Evolutionary conservation across 2,797 vertebrate genomes (phyloP).

Genomic region (Cryptoprocta ferox): DNA sequence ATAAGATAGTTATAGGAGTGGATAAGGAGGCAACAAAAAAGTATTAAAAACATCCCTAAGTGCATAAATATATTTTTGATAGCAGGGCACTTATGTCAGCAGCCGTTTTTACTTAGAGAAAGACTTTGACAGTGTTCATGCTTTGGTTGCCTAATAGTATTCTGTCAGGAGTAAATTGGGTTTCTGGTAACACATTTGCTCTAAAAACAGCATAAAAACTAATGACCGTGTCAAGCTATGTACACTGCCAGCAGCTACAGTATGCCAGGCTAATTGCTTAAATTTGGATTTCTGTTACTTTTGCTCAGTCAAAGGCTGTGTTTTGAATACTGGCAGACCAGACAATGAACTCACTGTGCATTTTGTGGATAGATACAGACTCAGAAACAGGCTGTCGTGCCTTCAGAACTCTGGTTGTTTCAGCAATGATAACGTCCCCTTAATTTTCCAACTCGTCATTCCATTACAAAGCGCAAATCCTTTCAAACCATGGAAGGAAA

Average conservation of each 20-base stretch:
- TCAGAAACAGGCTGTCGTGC: conserved; percentile 29
- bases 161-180: conserved; percentile 85
- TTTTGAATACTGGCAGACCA: conserved; percentile 70
- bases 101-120: conserved; percentile 72
- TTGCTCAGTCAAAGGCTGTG: conserved; percentile 74
- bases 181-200: conserved; percentile 86
- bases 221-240: conserved; percentile 83
- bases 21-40: neutral
- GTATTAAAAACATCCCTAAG: neutral
- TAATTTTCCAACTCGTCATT: neutral
- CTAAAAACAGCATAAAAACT: conserved; percentile 87
- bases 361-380: conserved; percentile 75
- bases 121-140: conserved; percentile 80
- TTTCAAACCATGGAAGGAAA: neutral
- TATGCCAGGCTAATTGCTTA: conserved; percentile 82
- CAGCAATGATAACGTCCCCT: neutral
- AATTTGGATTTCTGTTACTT: conserved; percentile 83
- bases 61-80: conserved; percentile 21
- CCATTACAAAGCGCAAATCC: neutral
- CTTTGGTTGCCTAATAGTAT: conserved; percentile 83
- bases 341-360: conserved; percentile 65
- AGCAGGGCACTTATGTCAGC: conserved; percentile 72
- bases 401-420: conserved; percentile 69
- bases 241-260: conserved; percentile 81
- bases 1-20: neutral